Base-by-base conservation (phyloP, 1,140 invertebrate genomes). In the Microplitis demolitor region DNA sequence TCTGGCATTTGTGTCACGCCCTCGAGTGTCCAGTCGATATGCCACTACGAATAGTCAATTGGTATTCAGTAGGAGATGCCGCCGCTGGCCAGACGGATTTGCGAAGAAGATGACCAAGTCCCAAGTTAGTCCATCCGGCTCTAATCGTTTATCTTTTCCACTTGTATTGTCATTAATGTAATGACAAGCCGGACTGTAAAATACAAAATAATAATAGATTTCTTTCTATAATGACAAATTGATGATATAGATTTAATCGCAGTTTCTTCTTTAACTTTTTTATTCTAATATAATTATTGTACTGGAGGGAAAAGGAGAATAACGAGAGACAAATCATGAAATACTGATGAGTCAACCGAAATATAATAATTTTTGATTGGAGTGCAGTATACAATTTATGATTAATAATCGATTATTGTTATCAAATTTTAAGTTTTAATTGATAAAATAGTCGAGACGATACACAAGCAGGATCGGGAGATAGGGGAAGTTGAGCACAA, bases 1-100 rank as follows among this genome's bases (percentile, higher is more conserved):
- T 87, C 84, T 85, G 81, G 86, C 85, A 87, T 87, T 87, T 87
- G 83, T 87, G 86, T 87, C 86, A 87, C 86, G 86, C 85, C 77
- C 83, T 84, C 82, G 83, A 87, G 84, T 85, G 81, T 78, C 82
- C 78, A 84, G 85, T 82, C 85, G 86, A 87, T 87, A 87, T 87
- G 85, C 83, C 86, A 76, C 76, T 74, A 82, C 78, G 82, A 85
- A 86, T 84, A 83, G 84, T 79, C 75, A 83, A 85, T 87, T 87
- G 82, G 82, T 87, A 87, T 87, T 87, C 86, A 75, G 78, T 24
- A 74, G 79, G 78, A 76, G 77, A 69, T 74, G 73, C 71, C 66
- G 74, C 67, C 78, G 72, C 78, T 78, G 76, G 84, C 83, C 84
- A 87, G 86, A 86, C 84, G 85, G 86, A 87, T 87, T 87, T 87